Evolutionary conservation across 1,140 invertebrate genomes (phyloP), one percentile per base, ranked within the genome.

Genomic region (Saccostrea glomerata): DNA sequence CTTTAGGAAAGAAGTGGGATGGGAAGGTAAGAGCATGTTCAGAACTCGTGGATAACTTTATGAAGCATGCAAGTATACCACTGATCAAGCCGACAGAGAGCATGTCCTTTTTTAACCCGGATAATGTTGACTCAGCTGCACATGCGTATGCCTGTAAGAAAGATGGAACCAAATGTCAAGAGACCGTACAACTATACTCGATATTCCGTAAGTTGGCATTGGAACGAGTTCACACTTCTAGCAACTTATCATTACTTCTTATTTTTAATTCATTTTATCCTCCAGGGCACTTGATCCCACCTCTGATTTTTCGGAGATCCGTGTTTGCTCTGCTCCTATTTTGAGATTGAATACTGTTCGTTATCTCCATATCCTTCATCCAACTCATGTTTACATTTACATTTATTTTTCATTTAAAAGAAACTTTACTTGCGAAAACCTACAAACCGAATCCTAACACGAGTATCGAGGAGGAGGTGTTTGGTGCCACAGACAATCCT

Each of bases 101-200:
- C 56, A 85, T 87, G 2, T 70, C 88, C 1, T 89, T 91, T 86
- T 91, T 87, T 84, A 90, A 90, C 82, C 90, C 85, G 23, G 90
- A 86, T 11, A 88, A 86, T 55, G 77, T 83, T 11, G 73, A 88
- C 11, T 89, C 89, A 17, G 66, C 86, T 11, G 87, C 88, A 17
- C 91, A 91, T 84, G 84, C 85, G 3, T 54, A 89, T 15, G 89
- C 91, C 12, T 91, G 91, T 63, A 60, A 90, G 5, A 23, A 77
- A 30, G 60, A 85, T 30, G 89, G 86, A 25, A 36, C 9, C 4
- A 87, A 83, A 47, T 91, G 91, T 63, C 84, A 90, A 0, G 91
- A 91, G 66, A 88, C 88, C 20, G 86, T 86, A 17, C 86, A 86
- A 17, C 36, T 91, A 15, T 88, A 91, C 82, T 88, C 88, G 9